A percentile compares a stretch with the other conserved stretches of the same genome.
Conservation (phyloP, 2,888 invertebrate species). For the Plebejus anna region DNA sequence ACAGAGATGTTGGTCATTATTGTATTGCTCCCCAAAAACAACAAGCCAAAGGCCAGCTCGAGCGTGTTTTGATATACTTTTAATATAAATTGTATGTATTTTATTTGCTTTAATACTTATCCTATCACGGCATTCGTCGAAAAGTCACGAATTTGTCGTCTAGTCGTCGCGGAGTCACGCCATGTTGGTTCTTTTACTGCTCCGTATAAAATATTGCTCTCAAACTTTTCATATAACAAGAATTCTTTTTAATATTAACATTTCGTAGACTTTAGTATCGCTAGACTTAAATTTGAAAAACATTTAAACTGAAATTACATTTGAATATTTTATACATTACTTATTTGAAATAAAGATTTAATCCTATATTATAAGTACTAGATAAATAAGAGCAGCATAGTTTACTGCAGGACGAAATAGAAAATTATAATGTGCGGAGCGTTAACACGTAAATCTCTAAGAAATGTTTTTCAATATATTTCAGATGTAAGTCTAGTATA, state of each 20-base stretch:
- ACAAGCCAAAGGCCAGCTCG: neutral
- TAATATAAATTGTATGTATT: neutral
- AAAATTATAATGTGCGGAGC: too few species aligned
- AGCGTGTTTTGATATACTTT: neutral
- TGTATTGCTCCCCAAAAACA: neutral
- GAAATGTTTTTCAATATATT: too few species aligned
- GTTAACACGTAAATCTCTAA: too few species aligned
- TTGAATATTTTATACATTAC: too few species aligned
- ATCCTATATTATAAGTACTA: too few species aligned
- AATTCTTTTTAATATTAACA: neutral
- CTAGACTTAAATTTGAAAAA: neutral
- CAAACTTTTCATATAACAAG: neutral
- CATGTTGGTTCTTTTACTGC: neutral
- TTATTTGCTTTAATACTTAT: conserved; percentile 31
- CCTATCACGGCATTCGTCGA: neutral
- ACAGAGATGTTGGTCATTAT: neutral
- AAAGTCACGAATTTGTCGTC: conserved; percentile 9
- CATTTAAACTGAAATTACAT: too few species aligned
- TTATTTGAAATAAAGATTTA: too few species aligned
- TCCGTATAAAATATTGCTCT: conserved; percentile 2
- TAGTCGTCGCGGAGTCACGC: conserved; percentile 4
- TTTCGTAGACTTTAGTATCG: neutral
- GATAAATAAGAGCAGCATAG: too few species aligned
- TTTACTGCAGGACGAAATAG: too few species aligned
- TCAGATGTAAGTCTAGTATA: too few species aligned